A percentile compares a stretch with the other conserved stretches of the same genome.
Conservation (phyloP, 2,113 vertebrate species). For the Lethenteron camtschaticum region DNA sequence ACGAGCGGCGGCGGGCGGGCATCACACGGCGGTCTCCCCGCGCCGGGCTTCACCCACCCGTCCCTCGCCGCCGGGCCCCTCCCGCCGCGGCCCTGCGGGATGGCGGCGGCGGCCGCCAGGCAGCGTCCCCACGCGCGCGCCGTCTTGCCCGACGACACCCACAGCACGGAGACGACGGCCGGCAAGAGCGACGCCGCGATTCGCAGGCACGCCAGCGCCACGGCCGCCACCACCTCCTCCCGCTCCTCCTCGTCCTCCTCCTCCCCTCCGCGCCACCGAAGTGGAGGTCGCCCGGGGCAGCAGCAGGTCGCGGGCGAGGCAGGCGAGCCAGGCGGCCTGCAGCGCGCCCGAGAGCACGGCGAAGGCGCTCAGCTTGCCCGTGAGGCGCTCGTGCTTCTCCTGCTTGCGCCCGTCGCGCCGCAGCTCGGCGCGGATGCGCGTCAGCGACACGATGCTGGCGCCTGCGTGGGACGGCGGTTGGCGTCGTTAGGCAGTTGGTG, state of each 20-base stretch:
- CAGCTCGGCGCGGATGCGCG: conserved; percentile 93
- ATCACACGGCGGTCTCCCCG: too few relatives aligned
- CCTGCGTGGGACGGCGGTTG: too few relatives aligned
- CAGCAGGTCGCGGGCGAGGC: conserved; percentile 84
- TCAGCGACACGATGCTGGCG: conserved; percentile 54
- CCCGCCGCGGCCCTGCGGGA: conserved; percentile 38
- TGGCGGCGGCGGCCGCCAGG: conserved; percentile 11
- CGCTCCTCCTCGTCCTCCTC: too few relatives aligned
- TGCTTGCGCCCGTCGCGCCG: conserved; percentile 96
- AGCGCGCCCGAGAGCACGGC: conserved; percentile 96
- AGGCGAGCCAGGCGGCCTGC: conserved; percentile 76
- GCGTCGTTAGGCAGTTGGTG: too few relatives aligned
- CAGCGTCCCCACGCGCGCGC: conserved; percentile 92
- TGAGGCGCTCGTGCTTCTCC: conserved; percentile 81
- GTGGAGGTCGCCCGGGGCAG: conserved; percentile 61
- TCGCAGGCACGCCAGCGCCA: conserved; percentile 82
- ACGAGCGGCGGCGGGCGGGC: too few relatives aligned
- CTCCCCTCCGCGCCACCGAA: conserved; percentile 42
- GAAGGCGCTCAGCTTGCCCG: conserved; percentile 96
- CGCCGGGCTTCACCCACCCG: conserved; percentile 17
- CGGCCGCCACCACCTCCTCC: conserved; percentile 9
- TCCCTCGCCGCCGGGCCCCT: conserved; percentile 70
- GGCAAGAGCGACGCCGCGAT: conserved; percentile 91
- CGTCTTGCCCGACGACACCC: conserved; percentile 98
- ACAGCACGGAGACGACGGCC: conserved; percentile 93